These are phyloP conservation scores for Phengaris arion DNA, from an alignment of 2,888 invertebrate genomes.

Conservation along the genomic window DNA sequence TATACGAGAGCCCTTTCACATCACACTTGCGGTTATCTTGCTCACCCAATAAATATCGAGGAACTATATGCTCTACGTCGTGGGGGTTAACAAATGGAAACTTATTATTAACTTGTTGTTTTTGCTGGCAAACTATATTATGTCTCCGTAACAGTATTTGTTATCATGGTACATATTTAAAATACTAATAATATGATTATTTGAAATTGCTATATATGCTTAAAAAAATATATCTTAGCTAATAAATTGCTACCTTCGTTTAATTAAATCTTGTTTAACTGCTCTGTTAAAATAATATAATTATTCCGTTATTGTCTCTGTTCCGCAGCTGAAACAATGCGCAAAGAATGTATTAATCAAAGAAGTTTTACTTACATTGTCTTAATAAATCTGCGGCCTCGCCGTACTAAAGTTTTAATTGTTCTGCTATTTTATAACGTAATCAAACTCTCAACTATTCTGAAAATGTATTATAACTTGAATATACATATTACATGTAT, in stretches of 20 bases:
- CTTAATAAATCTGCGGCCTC: constrained; percentile 17
- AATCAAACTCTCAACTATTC: constrained; percentile 40
- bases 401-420: constrained; percentile 50
- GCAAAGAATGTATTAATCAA: constrained; percentile 30
- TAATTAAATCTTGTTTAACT: not conserved
- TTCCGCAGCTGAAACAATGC: constrained; percentile 6
- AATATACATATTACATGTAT: not conserved
- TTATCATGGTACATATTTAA: no score
- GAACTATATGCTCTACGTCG: constrained; percentile 2
- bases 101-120: not conserved
- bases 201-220: no score
- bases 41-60: not conserved
- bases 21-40: not conserved
- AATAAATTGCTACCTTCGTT: not conserved
- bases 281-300: constrained; percentile 3
- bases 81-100: not conserved
- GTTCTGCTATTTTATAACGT: constrained; percentile 54
- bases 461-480: not conserved
- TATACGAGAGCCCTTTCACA: not conserved
- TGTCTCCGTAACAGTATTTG: no score
- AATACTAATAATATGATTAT: no score
- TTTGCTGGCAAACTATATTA: not conserved
- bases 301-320: constrained; percentile 17
- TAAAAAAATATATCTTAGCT: not conserved
- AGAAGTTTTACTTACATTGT: constrained; percentile 33